Evolutionary conservation across 2,113 vertebrate species (phyloP), one percentile per base, ranked within the genome.

Genomic region (Rhodinocichla rosea): DNA sequence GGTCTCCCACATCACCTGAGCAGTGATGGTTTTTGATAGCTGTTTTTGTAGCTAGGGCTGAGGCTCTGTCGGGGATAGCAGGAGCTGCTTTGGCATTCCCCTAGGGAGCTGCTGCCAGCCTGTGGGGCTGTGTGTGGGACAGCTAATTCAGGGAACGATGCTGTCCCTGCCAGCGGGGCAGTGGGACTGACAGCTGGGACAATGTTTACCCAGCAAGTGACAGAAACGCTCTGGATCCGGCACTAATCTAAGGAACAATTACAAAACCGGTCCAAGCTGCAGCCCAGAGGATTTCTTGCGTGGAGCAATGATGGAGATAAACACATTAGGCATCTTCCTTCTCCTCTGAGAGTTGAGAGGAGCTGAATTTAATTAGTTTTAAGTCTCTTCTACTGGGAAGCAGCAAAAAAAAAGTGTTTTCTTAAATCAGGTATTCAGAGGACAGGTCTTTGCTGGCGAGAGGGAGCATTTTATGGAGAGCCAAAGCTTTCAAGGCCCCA

Each of bases 351-450:
- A 90, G 21, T 1, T 63, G 22, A 88, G 47, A 68, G 44, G 33
- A 90, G 32, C 44, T 39, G 37, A 65, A 94, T 96, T 90, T 86
- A 94, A 91, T 93, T 88, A 83, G 79, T 74, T 96, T 88, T 30
- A 92, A 81, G 47, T 37, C 62, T 87, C 32, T 80, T 77, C 52
- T 44, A 26, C 47, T 37, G 64, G 88, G 47, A 83, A 94, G 59
- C 44, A 49, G 60, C 71, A 78, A 89, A 83, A 47, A 63, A 86
- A 40, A 83, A 83, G 55, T 30, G 35, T 37, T 77, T 82, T 73
- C 90, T 80, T 78, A 65, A 92, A 83, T 52, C 26, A 26, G 37
- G 52, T 57, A 70, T 74, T 83, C 39, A 75, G 71, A 63, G 56
- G 78, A 74, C 44, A 60, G 75, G 45, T 80, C 63, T 80, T 80